Conservation (phyloP, 2,797 vertebrate genomes). For the Gobio occitaniae region DNA sequence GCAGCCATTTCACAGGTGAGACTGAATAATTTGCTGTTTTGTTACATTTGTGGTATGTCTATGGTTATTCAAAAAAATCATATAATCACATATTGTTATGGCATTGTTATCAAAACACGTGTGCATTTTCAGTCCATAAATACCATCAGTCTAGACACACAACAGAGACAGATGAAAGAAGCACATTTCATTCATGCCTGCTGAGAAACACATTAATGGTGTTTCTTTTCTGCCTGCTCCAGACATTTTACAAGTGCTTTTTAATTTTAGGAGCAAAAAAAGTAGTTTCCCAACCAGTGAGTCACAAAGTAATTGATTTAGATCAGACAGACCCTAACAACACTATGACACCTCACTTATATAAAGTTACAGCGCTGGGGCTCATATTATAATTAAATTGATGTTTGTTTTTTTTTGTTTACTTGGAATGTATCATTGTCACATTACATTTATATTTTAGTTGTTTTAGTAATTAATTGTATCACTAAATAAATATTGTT, state of each 20-base stretch:
- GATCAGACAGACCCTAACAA: constrained; percentile 34
- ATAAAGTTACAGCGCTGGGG: not conserved
- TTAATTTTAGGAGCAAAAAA: constrained; percentile 9
- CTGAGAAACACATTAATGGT: constrained; percentile 46
- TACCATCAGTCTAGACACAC: constrained; percentile 46
- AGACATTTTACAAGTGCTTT: constrained; percentile 52
- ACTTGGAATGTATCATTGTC: not conserved
- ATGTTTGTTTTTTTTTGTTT: not conserved
- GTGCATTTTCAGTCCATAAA: constrained; percentile 28
- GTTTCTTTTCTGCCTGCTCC: constrained; percentile 35
- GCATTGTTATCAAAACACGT: constrained; percentile 24
- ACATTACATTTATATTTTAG: not conserved
- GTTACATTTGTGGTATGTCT: not conserved
- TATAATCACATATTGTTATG: not conserved
- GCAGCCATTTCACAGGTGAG: not conserved
- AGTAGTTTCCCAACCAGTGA: constrained; percentile 30
- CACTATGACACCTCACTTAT: constrained; percentile 10
- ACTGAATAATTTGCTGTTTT: not conserved
- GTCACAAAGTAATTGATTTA: constrained; percentile 43
- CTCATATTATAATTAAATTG: not conserved
- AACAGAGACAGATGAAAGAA: constrained; percentile 34
- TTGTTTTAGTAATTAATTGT: not conserved
- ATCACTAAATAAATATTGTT: not conserved
- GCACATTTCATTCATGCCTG: constrained; percentile 50
- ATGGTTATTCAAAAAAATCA: not conserved